phyloP scores from a whole-genome alignment of 2,113 vertebrate genomes.

The Kobus ellipsiprymnus region DNA sequence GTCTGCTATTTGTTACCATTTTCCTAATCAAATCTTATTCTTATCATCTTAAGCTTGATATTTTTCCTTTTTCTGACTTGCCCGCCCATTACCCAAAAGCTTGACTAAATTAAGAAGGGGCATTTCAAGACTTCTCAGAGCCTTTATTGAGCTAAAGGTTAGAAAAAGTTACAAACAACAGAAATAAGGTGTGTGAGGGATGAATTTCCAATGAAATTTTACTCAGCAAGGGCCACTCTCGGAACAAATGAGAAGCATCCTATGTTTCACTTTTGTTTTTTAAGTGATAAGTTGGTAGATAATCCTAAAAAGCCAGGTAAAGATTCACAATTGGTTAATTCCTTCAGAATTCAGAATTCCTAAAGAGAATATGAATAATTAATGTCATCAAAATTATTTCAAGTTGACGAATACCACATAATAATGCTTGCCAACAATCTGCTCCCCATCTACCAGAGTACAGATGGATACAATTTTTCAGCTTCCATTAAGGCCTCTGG shows the following conservation, averaged over 20 bases:
- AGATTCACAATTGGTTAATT: background rate
- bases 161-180: constrained; percentile 1
- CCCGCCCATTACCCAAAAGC: background rate
- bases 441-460: background rate
- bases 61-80: background rate
- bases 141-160: background rate
- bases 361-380: background rate
- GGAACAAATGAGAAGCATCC: background rate
- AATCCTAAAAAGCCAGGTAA: background rate
- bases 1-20: background rate
- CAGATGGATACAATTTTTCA: background rate
- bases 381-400: background rate
- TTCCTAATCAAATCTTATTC: background rate
- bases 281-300: background rate
- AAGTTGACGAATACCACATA: background rate
- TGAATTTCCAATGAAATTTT: background rate
- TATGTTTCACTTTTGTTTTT: background rate
- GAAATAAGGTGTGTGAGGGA: background rate
- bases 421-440: background rate
- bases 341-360: background rate
- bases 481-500: background rate
- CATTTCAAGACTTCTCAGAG: background rate
- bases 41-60: background rate
- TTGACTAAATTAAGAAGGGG: background rate
- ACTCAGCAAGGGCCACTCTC: background rate